phyloP scores from a whole-genome alignment of 2,888 invertebrate genomes.

The Drosophila nr. perissopoda region DNA sequence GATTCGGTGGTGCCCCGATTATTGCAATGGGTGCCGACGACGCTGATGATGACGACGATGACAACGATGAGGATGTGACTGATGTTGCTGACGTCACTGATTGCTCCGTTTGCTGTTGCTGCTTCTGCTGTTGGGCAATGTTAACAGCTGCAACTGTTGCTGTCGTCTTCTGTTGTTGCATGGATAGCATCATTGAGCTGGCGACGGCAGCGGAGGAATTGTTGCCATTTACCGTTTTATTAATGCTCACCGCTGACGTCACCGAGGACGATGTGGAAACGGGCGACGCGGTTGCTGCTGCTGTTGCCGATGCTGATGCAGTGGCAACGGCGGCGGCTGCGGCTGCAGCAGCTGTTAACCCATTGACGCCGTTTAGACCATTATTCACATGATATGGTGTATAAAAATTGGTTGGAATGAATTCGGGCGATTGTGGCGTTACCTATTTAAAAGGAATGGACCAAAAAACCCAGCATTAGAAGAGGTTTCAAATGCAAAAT shows the following conservation, averaged over 20 bases:
- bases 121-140: constrained; percentile 76
- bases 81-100: constrained; percentile 74
- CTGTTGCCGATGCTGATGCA: constrained; percentile 54
- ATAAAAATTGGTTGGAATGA: constrained; percentile 86
- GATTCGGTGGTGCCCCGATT: constrained; percentile 67
- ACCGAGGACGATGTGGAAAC: constrained; percentile 24
- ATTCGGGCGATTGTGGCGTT: constrained; percentile 86
- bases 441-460: constrained; percentile 81
- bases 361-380: constrained; percentile 78
- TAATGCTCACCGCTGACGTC: constrained; percentile 51
- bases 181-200: constrained; percentile 73
- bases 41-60: constrained; percentile 50
- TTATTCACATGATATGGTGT: constrained; percentile 84
- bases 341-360: constrained; percentile 68
- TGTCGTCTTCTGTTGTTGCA: constrained; percentile 72
- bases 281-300: constrained; percentile 52
- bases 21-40: constrained; percentile 64
- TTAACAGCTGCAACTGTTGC: constrained; percentile 75
- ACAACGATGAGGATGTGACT: constrained; percentile 52
- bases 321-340: constrained; percentile 55
- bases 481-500: background rate
- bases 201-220: constrained; percentile 53
- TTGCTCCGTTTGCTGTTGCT: constrained; percentile 74
- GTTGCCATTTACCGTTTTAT: constrained; percentile 73
- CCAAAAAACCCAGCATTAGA: background rate